Evolutionary conservation across 2,888 invertebrate genomes (phyloP), one percentile per base, ranked within the genome.

Genomic region (Tyria jacobaeae): DNA sequence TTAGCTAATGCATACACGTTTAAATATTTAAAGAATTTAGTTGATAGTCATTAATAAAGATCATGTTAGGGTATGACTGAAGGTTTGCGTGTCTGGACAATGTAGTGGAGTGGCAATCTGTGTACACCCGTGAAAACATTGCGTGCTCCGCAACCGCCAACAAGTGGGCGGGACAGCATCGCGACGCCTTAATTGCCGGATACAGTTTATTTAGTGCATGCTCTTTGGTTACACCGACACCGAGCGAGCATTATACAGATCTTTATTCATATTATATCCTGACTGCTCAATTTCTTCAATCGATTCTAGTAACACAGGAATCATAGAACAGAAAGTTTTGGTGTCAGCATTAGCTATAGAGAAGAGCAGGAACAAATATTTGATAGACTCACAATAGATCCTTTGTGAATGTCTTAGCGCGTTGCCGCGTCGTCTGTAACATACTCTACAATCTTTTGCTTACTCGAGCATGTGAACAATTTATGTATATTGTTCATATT

Each of bases 181-280:
- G 61, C 17, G 64, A 51, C 69, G 63, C 48, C 34, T 55, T 70
- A 64, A 74, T 64, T 64, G 51, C 59, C 72, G 70, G 72, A 70
- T 61, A 62, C 60, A 49, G 56, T 62, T 61, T 52, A 57, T 63
- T 63, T 37, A 58, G 41, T 47, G 39, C 37, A 17, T 57, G n/a
- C 56, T 57, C 12, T 44, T 44, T 44, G 44, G 44, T 44, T 21
- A 51, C 53, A 31, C 57, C 39, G 35, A 41, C 15, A 48, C 31
- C 48, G 21, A 17, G n/a, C 12, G 25, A n/a, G 14, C 24, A 24
- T 14, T 37, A n/a, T 53, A 17, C 21, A 44, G 10, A 10, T 21
- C 44, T 17, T 44, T 41, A 10, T 17, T 41, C 10, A 3, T 3
- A 21, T 44, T 44, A 10, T 21, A 21, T 44, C 21, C 21, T 12